Evolutionary conservation across 2,797 vertebrate genomes (phyloP), one percentile per base, ranked within the genome.

Genomic region (Cossypha niveicapilla): DNA sequence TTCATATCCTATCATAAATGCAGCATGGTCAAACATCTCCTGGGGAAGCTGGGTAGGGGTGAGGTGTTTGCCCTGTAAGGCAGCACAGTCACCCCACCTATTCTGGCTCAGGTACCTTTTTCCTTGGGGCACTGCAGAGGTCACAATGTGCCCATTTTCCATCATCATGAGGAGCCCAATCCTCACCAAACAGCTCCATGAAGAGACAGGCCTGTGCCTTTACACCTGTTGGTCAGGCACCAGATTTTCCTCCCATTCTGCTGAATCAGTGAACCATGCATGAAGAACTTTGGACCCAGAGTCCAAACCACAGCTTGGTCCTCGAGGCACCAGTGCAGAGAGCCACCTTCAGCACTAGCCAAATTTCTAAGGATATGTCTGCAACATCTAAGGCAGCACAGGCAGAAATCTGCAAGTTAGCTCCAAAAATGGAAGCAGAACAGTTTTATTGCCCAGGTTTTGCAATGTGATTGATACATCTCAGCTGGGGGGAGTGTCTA

Each of bases 81-180:
- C 61, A 54, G 37, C 74, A 42, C 5, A 30, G 30, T 18, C 53
- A 39, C 21, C 34, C 41, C 30, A 3, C 15, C 30, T 34, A 5
- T 4, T 35, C 25, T 66, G 53, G 39, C 39, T 60, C 19, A 10
- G 30, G 45, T 10, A 7, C 39, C 47, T 34, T 53, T 45, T 6
- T 11, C 27, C 21, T 37, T 18, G 37, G 56, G 23, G 6, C 27
- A 5, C 19, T 57, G 28, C 5, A 63, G 44, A 82, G 63, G 12
- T 21, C 57, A 13, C 22, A 25, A 6, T 19, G 14, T 51, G 24
- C 32, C 21, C 13, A 1, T 39, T 34, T 76, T 23, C 50, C 37
- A n/a, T 30, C 0, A 0, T 3, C 12, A 1, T 4, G 57, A 70
- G 32, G 50, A 70, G 34, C 44, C 37, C 28, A 70, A 1, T 18